Percentiles rank a stretch among this genome's conserved stretches.
Evolutionary conservation across 2,797 vertebrate genomes (phyloP).

Genomic region (Pachyuromys duprasi): DNA sequence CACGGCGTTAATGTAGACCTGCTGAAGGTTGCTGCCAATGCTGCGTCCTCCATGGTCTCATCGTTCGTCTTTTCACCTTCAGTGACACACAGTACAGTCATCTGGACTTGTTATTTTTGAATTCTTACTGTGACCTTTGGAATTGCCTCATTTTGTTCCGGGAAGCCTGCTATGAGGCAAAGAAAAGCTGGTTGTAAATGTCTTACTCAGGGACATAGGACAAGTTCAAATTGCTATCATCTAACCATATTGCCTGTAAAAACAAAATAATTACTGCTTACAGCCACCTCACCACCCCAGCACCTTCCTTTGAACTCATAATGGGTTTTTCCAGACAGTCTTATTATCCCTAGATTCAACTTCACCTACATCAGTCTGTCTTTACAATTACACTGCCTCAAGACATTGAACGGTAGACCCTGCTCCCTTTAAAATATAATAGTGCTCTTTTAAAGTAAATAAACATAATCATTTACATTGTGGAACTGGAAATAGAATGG

Average conservation of each 20-base stretch:
- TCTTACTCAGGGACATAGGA: neutral
- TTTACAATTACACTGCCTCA: neutral
- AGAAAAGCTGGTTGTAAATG: neutral
- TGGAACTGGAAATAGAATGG: neutral
- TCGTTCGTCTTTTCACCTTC: neutral
- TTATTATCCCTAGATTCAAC: constrained; percentile 8
- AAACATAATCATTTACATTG: constrained; percentile 43
- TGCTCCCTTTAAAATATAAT: constrained; percentile 19
- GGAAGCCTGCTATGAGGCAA: neutral
- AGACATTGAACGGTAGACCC: neutral
- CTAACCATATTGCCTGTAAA: neutral
- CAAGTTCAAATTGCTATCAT: neutral
- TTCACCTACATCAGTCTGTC: neutral
- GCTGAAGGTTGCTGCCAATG: neutral
- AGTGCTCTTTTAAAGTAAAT: constrained; percentile 34
- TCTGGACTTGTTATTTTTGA: constrained; percentile 10
- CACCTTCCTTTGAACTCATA: neutral
- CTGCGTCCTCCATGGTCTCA: neutral
- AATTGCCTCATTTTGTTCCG: neutral
- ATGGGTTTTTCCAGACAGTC: neutral
- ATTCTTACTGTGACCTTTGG: constrained; percentile 26
- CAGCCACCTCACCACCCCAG: neutral
- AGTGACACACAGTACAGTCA: neutral
- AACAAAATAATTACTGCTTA: neutral
- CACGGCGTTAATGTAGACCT: neutral